Percentiles rank a stretch among this genome's conserved stretches.
Evolutionary conservation across 2,113 vertebrate genomes (phyloP).

Genomic region (Paracanthobrama guichenoti): DNA sequence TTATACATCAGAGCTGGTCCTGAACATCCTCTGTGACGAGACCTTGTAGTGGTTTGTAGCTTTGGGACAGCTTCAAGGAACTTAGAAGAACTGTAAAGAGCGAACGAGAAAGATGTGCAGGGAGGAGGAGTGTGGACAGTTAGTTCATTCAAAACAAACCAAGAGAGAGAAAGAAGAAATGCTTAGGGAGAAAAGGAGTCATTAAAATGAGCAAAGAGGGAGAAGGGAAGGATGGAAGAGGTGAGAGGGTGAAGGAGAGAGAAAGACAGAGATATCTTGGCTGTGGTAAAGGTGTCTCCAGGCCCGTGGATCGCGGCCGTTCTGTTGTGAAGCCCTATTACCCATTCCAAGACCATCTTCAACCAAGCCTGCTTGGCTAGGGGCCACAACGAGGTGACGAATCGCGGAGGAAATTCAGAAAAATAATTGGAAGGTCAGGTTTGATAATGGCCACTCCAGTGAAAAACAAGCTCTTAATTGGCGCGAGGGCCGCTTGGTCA

Average conservation of each 20-base stretch:
- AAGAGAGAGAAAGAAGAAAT: constrained; percentile 17
- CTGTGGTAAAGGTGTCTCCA: constrained; percentile 44
- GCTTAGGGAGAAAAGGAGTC: constrained; percentile 36
- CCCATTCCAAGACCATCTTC: constrained; percentile 63
- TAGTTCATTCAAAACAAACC: not conserved
- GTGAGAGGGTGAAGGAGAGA: constrained; percentile 43
- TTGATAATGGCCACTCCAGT: constrained; percentile 76
- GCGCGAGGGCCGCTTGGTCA: constrained; percentile 68
- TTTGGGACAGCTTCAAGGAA: not conserved
- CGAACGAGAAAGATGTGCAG: not conserved
- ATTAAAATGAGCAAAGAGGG: constrained; percentile 38
- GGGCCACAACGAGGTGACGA: constrained; percentile 65
- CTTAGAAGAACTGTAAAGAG: not conserved
- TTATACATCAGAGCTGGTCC: not conserved
- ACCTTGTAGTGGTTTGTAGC: not conserved
- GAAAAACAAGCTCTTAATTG: constrained; percentile 77
- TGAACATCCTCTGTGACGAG: not conserved
- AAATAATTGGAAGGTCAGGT: constrained; percentile 81
- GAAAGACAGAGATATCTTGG: constrained; percentile 16
- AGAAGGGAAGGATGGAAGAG: not conserved
- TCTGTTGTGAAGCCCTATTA: constrained; percentile 64
- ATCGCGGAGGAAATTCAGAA: constrained; percentile 71
- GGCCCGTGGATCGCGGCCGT: constrained; percentile 40
- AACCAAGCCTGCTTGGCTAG: constrained; percentile 55
- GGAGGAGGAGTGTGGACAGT: not conserved